A percentile compares a stretch with the other conserved stretches of the same genome.
phyloP scores from a whole-genome alignment of 2,888 invertebrate species.

The Machimus rusticus region DNA sequence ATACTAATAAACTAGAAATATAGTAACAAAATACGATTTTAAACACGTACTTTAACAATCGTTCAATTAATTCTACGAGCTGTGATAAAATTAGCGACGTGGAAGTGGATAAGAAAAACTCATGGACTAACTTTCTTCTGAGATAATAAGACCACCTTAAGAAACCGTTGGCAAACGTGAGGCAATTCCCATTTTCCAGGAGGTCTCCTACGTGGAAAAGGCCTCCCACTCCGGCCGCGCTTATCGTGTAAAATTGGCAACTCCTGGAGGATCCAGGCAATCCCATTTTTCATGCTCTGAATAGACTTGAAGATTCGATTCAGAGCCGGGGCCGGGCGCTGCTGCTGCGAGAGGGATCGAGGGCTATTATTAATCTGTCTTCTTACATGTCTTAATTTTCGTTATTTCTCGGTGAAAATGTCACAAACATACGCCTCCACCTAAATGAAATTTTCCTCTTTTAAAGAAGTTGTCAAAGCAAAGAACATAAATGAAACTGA shows the following conservation, averaged over 20 bases:
- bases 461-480: neutral
- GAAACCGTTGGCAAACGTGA: neutral
- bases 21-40: neutral
- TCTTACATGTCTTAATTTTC: constrained; percentile 15
- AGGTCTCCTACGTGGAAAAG: neutral
- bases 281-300: neutral
- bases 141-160: neutral
- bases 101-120: neutral
- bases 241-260: neutral
- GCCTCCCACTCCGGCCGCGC: neutral
- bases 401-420: constrained; percentile 11
- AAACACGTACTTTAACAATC: neutral
- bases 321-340: neutral
- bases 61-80: neutral
- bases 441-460: constrained; percentile 17
- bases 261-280: neutral
- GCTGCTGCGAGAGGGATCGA: neutral
- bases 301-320: neutral
- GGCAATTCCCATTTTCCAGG: neutral
- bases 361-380: constrained; percentile 5
- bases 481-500: constrained; percentile 16
- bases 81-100: neutral
- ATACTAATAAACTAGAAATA: neutral
- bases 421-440: constrained; percentile 6
- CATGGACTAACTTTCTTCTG: neutral